phyloP scores from a whole-genome alignment of 2,888 invertebrate species.

The Pammene fasciana region DNA sequence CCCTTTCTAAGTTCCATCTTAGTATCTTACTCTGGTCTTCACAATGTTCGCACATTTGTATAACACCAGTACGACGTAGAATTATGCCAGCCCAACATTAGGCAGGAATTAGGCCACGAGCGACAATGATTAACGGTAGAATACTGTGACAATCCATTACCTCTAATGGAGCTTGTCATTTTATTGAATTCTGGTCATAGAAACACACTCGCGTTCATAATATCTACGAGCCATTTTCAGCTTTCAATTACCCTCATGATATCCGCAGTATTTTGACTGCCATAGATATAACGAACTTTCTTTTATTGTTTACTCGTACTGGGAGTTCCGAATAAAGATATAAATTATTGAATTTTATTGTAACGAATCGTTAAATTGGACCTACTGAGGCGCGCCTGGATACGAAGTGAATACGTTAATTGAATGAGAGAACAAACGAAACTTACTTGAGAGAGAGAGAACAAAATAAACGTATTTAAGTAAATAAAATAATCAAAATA shows the following conservation, averaged over 20 bases:
- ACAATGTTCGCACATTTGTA: not conserved
- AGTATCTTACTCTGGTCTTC: not conserved
- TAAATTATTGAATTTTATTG: conserved; percentile 9
- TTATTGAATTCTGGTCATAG: conserved; percentile 37
- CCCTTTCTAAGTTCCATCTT: not conserved
- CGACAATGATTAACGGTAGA: conserved; percentile 59
- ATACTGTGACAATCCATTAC: conserved; percentile 63
- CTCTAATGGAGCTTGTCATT: conserved; percentile 55
- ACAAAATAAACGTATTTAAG: conserved; percentile 26
- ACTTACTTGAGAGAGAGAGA: conserved; percentile 18
- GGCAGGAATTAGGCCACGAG: conserved; percentile 55
- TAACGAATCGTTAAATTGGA: conserved; percentile 29
- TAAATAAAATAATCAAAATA: conserved; percentile 39
- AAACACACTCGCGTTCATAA: conserved; percentile 34
- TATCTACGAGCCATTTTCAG: not conserved
- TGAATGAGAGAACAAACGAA: conserved; percentile 27
- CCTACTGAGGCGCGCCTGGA: conserved; percentile 13
- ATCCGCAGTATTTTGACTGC: not conserved
- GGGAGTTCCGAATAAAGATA: conserved; percentile 9
- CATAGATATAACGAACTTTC: not conserved
- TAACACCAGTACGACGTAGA: conserved; percentile 35
- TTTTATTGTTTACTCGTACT: not conserved
- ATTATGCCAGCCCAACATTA: conserved; percentile 57
- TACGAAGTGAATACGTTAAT: conserved; percentile 20
- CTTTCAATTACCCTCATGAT: not conserved